Base-by-base conservation (phyloP, 37 sponge, comb jelly and placozoan species). In the Beroe forskalii region DNA sequence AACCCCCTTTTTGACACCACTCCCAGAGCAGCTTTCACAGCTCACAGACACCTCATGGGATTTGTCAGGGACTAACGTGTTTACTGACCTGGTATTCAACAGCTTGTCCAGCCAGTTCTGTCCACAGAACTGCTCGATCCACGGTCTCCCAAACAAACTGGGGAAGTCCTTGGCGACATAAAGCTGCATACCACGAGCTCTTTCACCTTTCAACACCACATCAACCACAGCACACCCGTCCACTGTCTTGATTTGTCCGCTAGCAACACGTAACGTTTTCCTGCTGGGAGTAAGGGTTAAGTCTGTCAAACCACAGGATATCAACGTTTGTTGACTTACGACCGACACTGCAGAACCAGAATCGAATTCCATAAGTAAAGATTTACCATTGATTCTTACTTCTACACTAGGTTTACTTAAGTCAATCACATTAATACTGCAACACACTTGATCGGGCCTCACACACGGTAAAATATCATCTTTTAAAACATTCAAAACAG, bases 21-120 rank as follows among this genome's bases (percentile, higher is more conserved):
- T 63, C 66, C 66, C 66, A 63, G 66, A 63, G 66, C 66, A 63
- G 66, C 66, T 63, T 63, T 63, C n/a, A 63, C 66, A 63, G 66
- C 66, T 63, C 66, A 63, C 66, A 23, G 66, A 63, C 66, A 63
- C 66, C 66, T 63, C 28, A 24, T 63, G 66, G 66, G 66, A 63
- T 63, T 63, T 63, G 66, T 63, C 66, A 24, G 66, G 66, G 66
- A 30, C 66, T 20, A 63, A 6, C 20, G 28, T 63, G n/a, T 63
- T 63, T 3, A 63, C 66, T 63, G 25, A 63, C 66, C 66, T 6
- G 66, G 66, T 63, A 63, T 19, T 63, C 28, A 63, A 30, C 25
- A 28, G 3, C 2, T 63, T 30, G 6, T 4, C 28, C 66, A 24
- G 25, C 17, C 17, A 20, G 66, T 63, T 63, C n/a, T 63, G 24